These are phyloP conservation scores for Petaurus breviceps DNA, from an alignment of 2,113 vertebrate species.

Conservation along the genomic window DNA sequence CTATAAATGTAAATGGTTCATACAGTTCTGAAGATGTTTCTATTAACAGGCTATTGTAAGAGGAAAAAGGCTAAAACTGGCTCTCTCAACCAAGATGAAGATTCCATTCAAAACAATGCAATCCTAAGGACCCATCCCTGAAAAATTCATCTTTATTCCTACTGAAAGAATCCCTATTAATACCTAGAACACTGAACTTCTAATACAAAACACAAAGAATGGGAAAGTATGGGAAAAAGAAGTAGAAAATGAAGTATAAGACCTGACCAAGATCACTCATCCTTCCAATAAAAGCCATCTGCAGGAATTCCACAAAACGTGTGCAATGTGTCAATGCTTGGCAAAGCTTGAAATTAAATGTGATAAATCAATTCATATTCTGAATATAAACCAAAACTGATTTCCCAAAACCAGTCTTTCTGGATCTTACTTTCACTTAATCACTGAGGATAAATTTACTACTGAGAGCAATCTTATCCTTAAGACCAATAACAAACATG, in stretches of 20 bases:
- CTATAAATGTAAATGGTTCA: conserved; percentile 33
- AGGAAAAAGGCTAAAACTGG: conserved; percentile 56
- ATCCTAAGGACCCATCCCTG: conserved; percentile 34
- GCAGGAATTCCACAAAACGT: conserved; percentile 22
- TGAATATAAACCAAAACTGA: conserved; percentile 54
- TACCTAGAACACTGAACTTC: conserved; percentile 61
- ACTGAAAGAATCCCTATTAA: conserved; percentile 47
- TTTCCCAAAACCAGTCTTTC: conserved; percentile 25
- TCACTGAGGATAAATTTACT: conserved; percentile 32
- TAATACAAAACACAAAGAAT: conserved; percentile 67
- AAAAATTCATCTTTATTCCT: conserved; percentile 52
- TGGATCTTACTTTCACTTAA: conserved; percentile 47
- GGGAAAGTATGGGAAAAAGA: conserved; percentile 57
- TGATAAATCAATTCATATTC: neutral
- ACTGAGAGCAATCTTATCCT: conserved; percentile 45
- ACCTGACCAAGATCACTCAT: conserved; percentile 65
- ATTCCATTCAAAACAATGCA: conserved; percentile 63
- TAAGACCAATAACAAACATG: conserved; percentile 55
- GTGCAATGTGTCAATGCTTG: neutral
- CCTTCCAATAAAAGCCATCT: conserved; percentile 36
- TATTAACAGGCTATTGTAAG: conserved; percentile 32
- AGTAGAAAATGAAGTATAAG: conserved; percentile 60
- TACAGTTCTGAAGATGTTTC: neutral
- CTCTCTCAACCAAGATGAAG: conserved; percentile 33
- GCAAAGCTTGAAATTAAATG: conserved; percentile 32